Conservation (phyloP, 2,888 invertebrate species). For the Venustoraphidia nigricollis region DNA sequence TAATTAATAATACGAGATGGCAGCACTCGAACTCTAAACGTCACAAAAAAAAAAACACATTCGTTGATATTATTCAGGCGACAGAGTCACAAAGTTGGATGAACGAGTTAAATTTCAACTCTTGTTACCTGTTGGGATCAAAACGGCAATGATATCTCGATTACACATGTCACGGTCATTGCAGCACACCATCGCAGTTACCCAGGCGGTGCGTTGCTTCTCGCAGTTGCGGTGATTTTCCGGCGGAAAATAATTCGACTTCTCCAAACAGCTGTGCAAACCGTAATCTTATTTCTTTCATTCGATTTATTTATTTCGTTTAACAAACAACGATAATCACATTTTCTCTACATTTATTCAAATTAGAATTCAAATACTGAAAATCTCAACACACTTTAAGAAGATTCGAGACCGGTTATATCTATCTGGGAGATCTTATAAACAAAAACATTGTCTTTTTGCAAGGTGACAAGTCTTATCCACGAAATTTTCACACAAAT, state of each 20-base stretch:
- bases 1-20: constrained; percentile 7
- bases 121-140: constrained; percentile 15
- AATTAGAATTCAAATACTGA: too few species aligned
- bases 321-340: neutral
- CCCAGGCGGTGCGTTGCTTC: constrained; percentile 17
- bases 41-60: constrained; percentile 8
- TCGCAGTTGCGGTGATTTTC: constrained; percentile 46
- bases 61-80: too few species aligned
- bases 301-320: neutral
- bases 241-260: constrained; percentile 33
- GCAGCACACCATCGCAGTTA: constrained; percentile 41
- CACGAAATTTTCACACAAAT: too few species aligned
- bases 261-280: too few species aligned
- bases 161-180: constrained; percentile 55
- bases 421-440: too few species aligned
- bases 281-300: too few species aligned
- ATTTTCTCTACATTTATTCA: constrained; percentile 2
- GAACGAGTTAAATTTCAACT: constrained; percentile 2
- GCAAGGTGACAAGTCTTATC: too few species aligned
- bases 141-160: constrained; percentile 28
- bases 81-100: too few species aligned
- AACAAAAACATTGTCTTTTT: too few species aligned
- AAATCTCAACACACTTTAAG: too few species aligned
- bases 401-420: too few species aligned
- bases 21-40: constrained; percentile 15